These are phyloP conservation scores for Drosophila arawakana DNA, from an alignment of 1,140 invertebrate species.

Conservation along the genomic window DNA sequence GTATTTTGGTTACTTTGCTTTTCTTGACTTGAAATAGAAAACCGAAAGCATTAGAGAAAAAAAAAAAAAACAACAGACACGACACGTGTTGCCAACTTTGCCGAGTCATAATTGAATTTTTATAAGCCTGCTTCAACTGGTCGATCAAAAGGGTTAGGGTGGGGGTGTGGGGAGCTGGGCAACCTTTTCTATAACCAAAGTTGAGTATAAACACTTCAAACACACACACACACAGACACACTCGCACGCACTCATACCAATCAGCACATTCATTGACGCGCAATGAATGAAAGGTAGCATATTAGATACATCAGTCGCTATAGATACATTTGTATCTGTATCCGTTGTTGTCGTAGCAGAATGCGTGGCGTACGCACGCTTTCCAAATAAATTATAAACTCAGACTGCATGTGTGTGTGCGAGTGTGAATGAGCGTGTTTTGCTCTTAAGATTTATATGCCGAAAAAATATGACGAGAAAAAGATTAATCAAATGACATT, in stretches of 20 bases:
- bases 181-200: conserved; percentile 39
- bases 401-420: conserved; percentile 3
- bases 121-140: conserved; percentile 54
- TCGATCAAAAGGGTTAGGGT: conserved; percentile 7
- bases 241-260: not conserved
- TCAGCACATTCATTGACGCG: conserved; percentile 58
- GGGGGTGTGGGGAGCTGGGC: not conserved
- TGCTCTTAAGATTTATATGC: conserved; percentile 43
- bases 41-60: conserved; percentile 30
- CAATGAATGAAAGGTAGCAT: conserved; percentile 59
- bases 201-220: conserved; percentile 52
- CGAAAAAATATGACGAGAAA: conserved; percentile 37
- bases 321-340: conserved; percentile 31
- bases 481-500: conserved; percentile 28
- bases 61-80: not conserved
- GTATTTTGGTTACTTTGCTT: conserved; percentile 1
- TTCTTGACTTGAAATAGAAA: conserved; percentile 41
- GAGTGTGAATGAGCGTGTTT: not conserved
- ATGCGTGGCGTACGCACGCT: conserved; percentile 75
- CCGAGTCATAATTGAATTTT: conserved; percentile 75
- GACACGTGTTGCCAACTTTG: conserved; percentile 71
- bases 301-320: conserved; percentile 29
- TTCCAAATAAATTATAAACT: conserved; percentile 77
- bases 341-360: conserved; percentile 27
- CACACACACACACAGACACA: not conserved